Conservation (phyloP, 2,113 vertebrate genomes). For the Chroicocephalus ridibundus region DNA sequence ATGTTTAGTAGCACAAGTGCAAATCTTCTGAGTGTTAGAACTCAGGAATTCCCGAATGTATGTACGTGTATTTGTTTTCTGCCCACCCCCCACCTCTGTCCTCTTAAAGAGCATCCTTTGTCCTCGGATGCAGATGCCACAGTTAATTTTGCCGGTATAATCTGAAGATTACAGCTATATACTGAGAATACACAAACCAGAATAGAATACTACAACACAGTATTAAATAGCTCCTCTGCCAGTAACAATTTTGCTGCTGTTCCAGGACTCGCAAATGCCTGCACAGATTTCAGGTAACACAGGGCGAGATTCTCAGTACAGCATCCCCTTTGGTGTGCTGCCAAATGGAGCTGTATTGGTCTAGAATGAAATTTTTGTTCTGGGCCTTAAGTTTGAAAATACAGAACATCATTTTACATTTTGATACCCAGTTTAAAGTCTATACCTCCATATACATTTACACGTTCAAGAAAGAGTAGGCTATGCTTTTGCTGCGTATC, state of each 20-base stretch:
- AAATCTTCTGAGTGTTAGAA: not conserved
- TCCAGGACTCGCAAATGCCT: not conserved
- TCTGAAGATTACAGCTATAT: not conserved
- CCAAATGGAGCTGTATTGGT: not conserved
- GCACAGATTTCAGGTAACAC: not conserved
- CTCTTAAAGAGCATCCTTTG: not conserved
- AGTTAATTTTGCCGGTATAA: not conserved
- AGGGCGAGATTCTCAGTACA: not conserved
- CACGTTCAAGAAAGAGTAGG: not conserved
- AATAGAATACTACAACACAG: not conserved
- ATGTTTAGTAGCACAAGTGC: not conserved
- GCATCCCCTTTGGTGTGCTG: not conserved
- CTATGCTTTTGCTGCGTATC: not conserved
- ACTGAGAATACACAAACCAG: not conserved
- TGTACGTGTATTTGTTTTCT: not conserved
- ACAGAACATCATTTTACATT: not conserved
- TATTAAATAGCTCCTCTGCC: not conserved
- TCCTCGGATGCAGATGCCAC: not conserved
- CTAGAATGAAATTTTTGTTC: not conserved
- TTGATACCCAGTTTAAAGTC: not conserved
- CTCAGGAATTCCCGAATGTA: not conserved
- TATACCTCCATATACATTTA: not conserved
- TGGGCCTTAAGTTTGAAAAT: not conserved
- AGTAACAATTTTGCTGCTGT: not conserved
- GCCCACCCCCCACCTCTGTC: accelerated